Evolutionary conservation across 92 coral and sea anemone genomes (phyloP).

Genomic region (Palythoa heliodiscus): DNA sequence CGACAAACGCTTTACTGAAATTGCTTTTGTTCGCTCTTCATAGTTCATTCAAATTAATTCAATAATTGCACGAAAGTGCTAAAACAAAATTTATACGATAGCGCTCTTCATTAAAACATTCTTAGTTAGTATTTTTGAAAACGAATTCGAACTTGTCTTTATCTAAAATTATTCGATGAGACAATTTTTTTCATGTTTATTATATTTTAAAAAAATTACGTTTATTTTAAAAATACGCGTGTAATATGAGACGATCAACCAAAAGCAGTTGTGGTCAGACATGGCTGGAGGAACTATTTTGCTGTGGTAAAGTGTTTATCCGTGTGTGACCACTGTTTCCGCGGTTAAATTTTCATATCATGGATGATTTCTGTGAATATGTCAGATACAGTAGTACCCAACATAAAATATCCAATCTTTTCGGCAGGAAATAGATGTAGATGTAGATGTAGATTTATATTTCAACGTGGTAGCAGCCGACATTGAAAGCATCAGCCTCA

Average conservation of each 20-base stretch:
- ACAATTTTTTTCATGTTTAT: background rate
- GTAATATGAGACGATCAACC: background rate
- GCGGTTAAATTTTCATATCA: no score
- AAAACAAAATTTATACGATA: background rate
- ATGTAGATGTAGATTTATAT: background rate
- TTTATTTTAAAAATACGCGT: background rate
- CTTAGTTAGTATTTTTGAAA: background rate
- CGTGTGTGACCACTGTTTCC: no score
- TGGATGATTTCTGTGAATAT: no score
- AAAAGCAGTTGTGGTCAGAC: no score
- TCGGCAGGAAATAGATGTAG: background rate
- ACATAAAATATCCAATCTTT: no score
- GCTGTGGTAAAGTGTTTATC: no score
- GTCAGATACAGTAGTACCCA: no score
- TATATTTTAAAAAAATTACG: background rate
- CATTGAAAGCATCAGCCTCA: no score
- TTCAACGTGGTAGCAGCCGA: no score
- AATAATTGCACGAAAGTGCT: background rate
- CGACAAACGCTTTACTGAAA: background rate
- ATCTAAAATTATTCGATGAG: background rate
- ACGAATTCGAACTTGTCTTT: background rate
- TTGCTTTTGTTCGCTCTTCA: background rate
- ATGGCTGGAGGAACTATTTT: background rate
- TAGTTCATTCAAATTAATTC: background rate
- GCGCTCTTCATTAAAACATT: background rate